Percentiles rank a stretch among this genome's conserved stretches.
Evolutionary conservation across 1,140 invertebrate species (phyloP).

Genomic region (Stenopsyche tienmushanensis): DNA sequence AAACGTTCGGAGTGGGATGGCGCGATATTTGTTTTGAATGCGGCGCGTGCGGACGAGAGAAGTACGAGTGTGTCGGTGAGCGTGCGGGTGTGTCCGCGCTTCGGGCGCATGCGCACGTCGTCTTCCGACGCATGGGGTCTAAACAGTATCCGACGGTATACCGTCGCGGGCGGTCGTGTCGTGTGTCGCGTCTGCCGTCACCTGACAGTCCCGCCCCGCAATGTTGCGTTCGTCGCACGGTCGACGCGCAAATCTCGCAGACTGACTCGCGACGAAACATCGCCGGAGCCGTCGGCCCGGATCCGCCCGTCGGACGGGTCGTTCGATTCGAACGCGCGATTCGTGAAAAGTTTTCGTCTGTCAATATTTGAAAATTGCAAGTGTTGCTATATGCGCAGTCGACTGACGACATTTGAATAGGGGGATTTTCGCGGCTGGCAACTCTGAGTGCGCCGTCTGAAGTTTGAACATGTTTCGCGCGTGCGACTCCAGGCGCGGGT

Average conservation of each 20-base stretch:
- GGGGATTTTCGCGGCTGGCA: too few species aligned
- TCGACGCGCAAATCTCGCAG: too few species aligned
- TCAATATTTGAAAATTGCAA: too few species aligned
- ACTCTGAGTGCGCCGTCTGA: too few species aligned
- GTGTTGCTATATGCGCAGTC: background rate
- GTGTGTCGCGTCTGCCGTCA: background rate
- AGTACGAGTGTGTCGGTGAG: background rate
- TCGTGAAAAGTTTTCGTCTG: too few species aligned
- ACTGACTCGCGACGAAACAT: background rate
- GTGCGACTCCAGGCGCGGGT: too few species aligned
- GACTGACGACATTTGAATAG: too few species aligned
- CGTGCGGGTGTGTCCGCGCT: background rate
- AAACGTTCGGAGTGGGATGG: background rate
- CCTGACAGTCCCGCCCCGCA: background rate
- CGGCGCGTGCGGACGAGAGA: background rate
- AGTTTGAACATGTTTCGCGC: too few species aligned
- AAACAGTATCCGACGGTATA: constrained; percentile 6
- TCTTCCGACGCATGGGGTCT: background rate
- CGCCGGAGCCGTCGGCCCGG: background rate
- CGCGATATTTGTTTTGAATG: background rate
- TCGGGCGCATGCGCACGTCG: constrained; percentile 11
- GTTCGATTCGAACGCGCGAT: too few species aligned
- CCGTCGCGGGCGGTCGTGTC: background rate
- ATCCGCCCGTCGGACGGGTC: background rate
- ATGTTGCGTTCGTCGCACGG: background rate